Evolutionary conservation across 2,797 vertebrate species (phyloP).

Genomic region (Lithobates pipiens): DNA sequence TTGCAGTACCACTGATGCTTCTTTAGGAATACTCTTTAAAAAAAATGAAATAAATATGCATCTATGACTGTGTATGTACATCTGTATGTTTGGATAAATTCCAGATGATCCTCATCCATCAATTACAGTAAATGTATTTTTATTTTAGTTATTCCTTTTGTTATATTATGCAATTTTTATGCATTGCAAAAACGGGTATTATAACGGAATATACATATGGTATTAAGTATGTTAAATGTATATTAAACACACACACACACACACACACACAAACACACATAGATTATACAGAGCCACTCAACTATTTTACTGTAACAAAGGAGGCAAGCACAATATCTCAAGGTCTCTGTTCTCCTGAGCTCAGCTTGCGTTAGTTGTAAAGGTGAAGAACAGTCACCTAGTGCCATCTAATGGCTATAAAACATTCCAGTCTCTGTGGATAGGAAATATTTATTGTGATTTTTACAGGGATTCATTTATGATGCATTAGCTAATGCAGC

Average conservation of each 20-base stretch:
- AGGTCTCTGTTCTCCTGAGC: slow-evolving; percentile 47
- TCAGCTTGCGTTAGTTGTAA: slow-evolving; percentile 13
- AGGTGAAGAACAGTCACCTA: slow-evolving; percentile 39
- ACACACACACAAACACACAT: not conserved
- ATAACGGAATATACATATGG: not conserved
- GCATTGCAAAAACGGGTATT: not conserved
- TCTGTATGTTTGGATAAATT: not conserved
- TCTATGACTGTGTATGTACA: not conserved
- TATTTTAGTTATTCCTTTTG: not conserved
- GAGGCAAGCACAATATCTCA: slow-evolving; percentile 33
- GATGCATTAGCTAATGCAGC: slow-evolving; percentile 51
- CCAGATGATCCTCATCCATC: not conserved
- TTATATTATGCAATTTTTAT: not conserved
- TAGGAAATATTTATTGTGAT: slow-evolving; percentile 24
- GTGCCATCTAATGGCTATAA: slow-evolving; percentile 59
- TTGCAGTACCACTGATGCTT: not conserved
- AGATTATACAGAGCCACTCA: not conserved
- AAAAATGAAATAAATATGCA: not conserved
- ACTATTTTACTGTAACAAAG: slow-evolving; percentile 48
- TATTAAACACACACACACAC: not conserved
- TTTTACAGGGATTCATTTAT: slow-evolving; percentile 22
- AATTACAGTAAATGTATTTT: not conserved
- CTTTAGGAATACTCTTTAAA: not conserved
- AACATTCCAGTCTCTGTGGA: not conserved
- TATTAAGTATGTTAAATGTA: not conserved